Evolutionary conservation across 2,888 invertebrate species (phyloP), one percentile per base, ranked within the genome.

Genomic region (Tanypteryx hageni): DNA sequence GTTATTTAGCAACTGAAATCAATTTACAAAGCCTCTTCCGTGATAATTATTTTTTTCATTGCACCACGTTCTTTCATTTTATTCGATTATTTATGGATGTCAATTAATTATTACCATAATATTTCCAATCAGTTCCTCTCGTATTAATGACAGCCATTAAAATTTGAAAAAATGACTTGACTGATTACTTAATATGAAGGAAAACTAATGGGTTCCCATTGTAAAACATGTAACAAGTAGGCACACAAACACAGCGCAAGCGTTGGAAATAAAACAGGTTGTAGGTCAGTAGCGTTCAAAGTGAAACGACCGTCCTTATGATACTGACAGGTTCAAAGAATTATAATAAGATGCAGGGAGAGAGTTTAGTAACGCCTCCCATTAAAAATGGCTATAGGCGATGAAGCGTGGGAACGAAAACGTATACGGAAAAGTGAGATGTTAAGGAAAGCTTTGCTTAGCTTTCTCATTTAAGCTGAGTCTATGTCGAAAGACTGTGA

Each of bases 341-440:
- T 83, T 83, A 57, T 83, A 83, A 83, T 83, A 83, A 83, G 56
- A 83, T n/a, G n/a, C 57, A 57, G n/a, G 83, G 83, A 83, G 83
- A 83, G 57, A 83, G 83, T 44, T 13, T 83, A 7, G 83, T 44
- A 18, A 83, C 56, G 83, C 83, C 83, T 57, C 57, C 57, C n/a
- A 9, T n/a, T 57, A n/a, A n/a, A 18, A n/a, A 83, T 83, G 83
- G 83, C 83, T 57, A n/a, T n/a, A 18, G 14, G 83, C 57, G 57
- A 83, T 83, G 83, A 57, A 83, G 83, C 83, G 83, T 83, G 83
- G 83, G 83, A 83, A 83, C 56, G n/a, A 83, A 57, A 83, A 57
- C n/a, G 57, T 83, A 56, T 44, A n/a, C 10, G 83, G 83, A 83
- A 11, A n/a, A 56, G n/a, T 0, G 57, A 8, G 82, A 5, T 83